Conservation (phyloP, 2,113 vertebrate species). For the Rhodinocichla rosea region DNA sequence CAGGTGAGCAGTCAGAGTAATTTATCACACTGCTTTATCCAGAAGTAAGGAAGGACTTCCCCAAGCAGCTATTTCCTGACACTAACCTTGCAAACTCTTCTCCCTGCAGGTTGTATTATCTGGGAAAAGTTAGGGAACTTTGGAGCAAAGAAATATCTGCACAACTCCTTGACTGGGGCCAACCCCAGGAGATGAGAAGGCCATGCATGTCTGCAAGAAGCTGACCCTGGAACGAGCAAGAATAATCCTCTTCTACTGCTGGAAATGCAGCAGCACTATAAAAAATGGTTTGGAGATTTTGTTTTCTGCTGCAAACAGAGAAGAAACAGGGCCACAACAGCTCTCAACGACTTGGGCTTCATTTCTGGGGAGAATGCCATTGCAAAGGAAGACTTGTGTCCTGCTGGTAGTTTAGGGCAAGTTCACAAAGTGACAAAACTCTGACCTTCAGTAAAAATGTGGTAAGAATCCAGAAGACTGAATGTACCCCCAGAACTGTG, state of each 20-base stretch:
- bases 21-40: not conserved
- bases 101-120: not conserved
- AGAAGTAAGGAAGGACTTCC: not conserved
- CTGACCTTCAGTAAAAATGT: not conserved
- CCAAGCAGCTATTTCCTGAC: not conserved
- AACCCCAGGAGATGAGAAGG: not conserved
- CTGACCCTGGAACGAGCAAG: not conserved
- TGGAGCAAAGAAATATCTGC: not conserved
- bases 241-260: not conserved
- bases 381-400: not conserved
- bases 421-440: not conserved
- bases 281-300: not conserved
- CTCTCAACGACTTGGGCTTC: not conserved
- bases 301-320: not conserved
- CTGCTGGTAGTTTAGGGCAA: not conserved
- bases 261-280: not conserved
- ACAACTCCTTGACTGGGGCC: not conserved
- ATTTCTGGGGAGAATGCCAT: rapidly evolving
- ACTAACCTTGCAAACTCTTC: not conserved
- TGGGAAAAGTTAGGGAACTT: not conserved
- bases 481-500: rapidly evolving
- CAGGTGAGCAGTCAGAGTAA: not conserved
- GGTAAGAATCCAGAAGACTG: not conserved
- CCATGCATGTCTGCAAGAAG: not conserved
- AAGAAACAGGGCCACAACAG: not conserved